Percentiles rank a stretch among this genome's conserved stretches.
phyloP scores from a whole-genome alignment of 2,797 vertebrate genomes.

The Spinus olivaceus region DNA sequence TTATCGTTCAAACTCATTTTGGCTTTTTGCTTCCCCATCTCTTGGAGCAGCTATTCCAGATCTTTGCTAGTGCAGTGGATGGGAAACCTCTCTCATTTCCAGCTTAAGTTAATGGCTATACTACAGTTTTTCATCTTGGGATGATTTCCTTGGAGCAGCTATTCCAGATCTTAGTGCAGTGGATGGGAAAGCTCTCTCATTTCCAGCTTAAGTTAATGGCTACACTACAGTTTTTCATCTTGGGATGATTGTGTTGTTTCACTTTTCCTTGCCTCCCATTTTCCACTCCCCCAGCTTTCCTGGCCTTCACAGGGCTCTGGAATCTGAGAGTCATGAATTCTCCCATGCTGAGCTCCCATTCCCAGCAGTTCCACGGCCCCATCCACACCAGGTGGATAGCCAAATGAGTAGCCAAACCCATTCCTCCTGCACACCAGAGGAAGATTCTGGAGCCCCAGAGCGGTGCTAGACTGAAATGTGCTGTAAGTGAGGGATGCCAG shows the following conservation, averaged over 20 bases:
- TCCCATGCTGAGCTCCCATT: background rate
- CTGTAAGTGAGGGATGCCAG: accelerated
- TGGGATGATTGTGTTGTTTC: background rate
- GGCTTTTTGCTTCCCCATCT: background rate
- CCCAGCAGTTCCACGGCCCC: background rate
- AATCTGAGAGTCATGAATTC: background rate
- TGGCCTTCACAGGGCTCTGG: background rate
- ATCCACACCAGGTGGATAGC: background rate
- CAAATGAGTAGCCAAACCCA: background rate
- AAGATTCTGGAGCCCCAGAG: background rate
- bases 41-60: background rate
- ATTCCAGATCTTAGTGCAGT: background rate
- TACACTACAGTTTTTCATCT: background rate
- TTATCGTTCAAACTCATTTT: background rate
- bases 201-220: background rate
- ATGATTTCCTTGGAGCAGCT: background rate
- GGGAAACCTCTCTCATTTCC: background rate
- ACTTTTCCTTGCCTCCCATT: background rate
- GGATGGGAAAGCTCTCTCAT: background rate
- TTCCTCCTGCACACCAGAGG: background rate
- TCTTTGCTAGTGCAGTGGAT: background rate
- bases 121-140: background rate
- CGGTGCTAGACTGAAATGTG: background rate
- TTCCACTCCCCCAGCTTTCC: background rate
- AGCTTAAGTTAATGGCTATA: background rate